Percentiles rank a stretch among this genome's conserved stretches.
Evolutionary conservation across 2,888 invertebrate species (phyloP).

Genomic region (Stenodera caucasica): DNA sequence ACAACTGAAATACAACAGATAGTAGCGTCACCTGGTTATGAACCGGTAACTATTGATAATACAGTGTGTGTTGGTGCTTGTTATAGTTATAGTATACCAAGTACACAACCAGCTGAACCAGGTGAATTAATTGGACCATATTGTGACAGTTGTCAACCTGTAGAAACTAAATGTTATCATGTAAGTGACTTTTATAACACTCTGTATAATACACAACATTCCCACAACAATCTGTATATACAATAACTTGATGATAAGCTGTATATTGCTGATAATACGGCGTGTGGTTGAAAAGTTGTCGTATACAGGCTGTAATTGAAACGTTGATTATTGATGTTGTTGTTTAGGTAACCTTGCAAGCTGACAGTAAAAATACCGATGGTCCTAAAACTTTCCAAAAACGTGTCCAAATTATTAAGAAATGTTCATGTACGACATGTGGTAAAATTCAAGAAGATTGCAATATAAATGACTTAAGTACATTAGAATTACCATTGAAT

Average conservation of each 20-base stretch:
- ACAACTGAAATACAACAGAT: conserved; percentile 70
- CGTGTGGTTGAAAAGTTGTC: no score
- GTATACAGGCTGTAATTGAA: neutral
- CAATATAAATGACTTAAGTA: conserved; percentile 56
- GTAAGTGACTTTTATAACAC: conserved; percentile 50
- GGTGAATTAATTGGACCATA: conserved; percentile 67
- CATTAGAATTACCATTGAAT: conserved; percentile 54
- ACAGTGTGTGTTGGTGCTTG: conserved; percentile 73
- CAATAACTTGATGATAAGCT: no score
- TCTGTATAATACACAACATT: no score
- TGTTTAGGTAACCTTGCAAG: conserved; percentile 60
- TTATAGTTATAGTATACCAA: conserved; percentile 71
- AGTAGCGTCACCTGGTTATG: conserved; percentile 66
- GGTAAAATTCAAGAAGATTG: conserved; percentile 58
- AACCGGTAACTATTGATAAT: conserved; percentile 67
- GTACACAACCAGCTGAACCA: conserved; percentile 67
- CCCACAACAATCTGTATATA: no score
- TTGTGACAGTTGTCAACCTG: conserved; percentile 71
- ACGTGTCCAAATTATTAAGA: conserved; percentile 66
- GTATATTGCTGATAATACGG: no score
- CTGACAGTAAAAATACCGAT: conserved; percentile 60
- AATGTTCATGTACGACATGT: conserved; percentile 68
- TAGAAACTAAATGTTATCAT: conserved; percentile 66
- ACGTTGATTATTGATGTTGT: conserved; percentile 5
- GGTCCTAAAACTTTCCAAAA: conserved; percentile 60